Evolutionary conservation across 2,113 vertebrate genomes (phyloP).

Genomic region (Archilochus colubris): DNA sequence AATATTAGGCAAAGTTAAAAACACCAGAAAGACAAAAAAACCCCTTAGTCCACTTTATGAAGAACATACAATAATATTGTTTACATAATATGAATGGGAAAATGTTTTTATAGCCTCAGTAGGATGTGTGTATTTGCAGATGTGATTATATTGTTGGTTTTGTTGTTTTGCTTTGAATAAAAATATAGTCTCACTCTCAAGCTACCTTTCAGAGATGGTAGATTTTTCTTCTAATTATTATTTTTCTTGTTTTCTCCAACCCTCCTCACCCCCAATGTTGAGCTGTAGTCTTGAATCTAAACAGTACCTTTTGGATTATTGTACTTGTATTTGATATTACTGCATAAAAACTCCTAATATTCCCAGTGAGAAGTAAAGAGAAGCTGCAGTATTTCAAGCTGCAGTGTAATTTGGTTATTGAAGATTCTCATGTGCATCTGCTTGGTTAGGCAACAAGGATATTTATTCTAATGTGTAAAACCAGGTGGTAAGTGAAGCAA

Average conservation of each 20-base stretch:
- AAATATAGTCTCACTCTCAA: not conserved
- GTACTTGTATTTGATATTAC: not conserved
- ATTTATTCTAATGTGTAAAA: not conserved
- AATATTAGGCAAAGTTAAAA: not conserved
- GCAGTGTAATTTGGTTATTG: not conserved
- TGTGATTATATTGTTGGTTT: not conserved
- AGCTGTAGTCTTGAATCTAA: not conserved
- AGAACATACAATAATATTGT: not conserved
- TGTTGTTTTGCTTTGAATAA: too few relatives aligned
- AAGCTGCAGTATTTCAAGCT: not conserved
- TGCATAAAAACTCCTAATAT: not conserved
- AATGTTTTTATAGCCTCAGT: not conserved
- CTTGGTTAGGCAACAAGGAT: not conserved
- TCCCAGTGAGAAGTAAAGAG: not conserved
- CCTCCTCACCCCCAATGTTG: fast-evolving
- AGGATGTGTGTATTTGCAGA: not conserved
- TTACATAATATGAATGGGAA: not conserved
- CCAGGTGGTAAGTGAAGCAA: not conserved
- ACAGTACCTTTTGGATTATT: not conserved
- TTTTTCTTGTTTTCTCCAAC: not conserved
- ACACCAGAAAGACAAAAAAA: not conserved
- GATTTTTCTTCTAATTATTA: not conserved
- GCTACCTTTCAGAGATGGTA: not conserved
- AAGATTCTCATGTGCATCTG: not conserved
- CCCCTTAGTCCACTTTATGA: not conserved